Evolutionary conservation across 2,888 invertebrate species (phyloP).

Genomic region (Cecidostiba fungosa): DNA sequence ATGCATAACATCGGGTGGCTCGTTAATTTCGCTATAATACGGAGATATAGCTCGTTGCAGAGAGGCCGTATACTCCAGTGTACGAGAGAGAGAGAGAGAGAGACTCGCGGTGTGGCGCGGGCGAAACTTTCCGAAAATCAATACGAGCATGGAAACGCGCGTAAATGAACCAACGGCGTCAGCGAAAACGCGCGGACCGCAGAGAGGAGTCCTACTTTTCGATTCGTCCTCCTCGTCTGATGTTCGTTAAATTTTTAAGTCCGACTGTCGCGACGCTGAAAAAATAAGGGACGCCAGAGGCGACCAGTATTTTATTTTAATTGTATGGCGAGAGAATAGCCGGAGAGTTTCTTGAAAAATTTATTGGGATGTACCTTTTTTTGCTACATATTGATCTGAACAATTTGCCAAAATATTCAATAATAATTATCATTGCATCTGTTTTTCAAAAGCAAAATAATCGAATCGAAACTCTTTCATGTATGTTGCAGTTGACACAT

Average conservation of each 20-base stretch:
- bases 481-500: slow-evolving; percentile 42
- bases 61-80: background rate
- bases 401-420: too few relatives aligned
- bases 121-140: slow-evolving; percentile 67
- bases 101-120: slow-evolving; percentile 52
- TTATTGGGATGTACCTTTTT: too few relatives aligned
- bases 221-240: slow-evolving; percentile 41
- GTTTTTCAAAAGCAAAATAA: too few relatives aligned
- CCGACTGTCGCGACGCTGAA: slow-evolving; percentile 55
- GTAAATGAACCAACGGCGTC: slow-evolving; percentile 57
- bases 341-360: background rate
- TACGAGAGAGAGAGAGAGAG: slow-evolving; percentile 25
- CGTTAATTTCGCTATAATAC: slow-evolving; percentile 62
- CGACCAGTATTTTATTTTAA: slow-evolving; percentile 39
- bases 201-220: slow-evolving; percentile 60
- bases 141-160: slow-evolving; percentile 67
- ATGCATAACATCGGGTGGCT: slow-evolving; percentile 51
- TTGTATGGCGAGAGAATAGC: background rate
- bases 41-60: slow-evolving; percentile 52
- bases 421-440: too few relatives aligned
- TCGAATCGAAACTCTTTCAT: background rate
- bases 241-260: slow-evolving; percentile 60
- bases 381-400: too few relatives aligned
- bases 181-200: slow-evolving; percentile 31
- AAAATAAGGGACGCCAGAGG: background rate